A percentile compares a stretch with the other conserved stretches of the same genome.
Conservation (phyloP, 92 coral and sea anemone species). For the Micromussa lordhowensis region DNA sequence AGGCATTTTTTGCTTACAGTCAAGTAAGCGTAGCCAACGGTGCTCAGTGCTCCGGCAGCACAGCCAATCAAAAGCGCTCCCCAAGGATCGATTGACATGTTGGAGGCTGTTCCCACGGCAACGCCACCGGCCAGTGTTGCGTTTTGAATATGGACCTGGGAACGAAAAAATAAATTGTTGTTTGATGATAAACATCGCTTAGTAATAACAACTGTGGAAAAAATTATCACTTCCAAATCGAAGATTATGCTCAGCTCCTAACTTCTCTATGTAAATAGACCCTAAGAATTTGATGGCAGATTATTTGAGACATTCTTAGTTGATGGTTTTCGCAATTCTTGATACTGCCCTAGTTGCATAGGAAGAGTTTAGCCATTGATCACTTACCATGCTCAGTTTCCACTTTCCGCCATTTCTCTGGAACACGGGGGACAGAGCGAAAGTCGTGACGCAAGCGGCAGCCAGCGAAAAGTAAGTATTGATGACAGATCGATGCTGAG, state of each 20-base stretch:
- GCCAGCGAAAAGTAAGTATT: conserved; percentile 90
- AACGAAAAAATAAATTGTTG: neutral
- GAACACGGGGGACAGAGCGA: conserved; percentile 76
- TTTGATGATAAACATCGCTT: neutral
- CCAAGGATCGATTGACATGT: conserved; percentile 94
- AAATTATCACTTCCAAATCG: too few relatives aligned
- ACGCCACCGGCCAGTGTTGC: conserved; percentile 98
- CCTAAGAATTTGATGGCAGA: neutral
- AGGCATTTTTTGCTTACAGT: conserved; percentile 55
- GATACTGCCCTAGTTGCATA: too few relatives aligned
- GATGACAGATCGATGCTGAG: conserved; percentile 94
- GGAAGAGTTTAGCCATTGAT: neutral
- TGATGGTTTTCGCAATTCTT: neutral
- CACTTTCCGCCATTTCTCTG: conserved; percentile 54
- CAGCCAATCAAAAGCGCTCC: conserved; percentile 94
- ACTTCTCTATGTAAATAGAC: too few relatives aligned
- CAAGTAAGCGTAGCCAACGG: conserved; percentile 80
- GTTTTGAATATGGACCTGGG: conserved; percentile 89
- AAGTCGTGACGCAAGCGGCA: conserved; percentile 82
- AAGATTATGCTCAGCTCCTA: too few relatives aligned
- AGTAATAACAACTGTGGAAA: too few relatives aligned
- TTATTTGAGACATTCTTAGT: neutral
- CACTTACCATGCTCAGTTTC: conserved; percentile 83
- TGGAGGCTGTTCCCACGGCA: conserved; percentile 92
- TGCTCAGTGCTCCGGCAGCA: conserved; percentile 82